Evolutionary conservation across 2,797 vertebrate genomes (phyloP), one percentile per base, ranked within the genome.

Genomic region (Rhinichthys osculus): DNA sequence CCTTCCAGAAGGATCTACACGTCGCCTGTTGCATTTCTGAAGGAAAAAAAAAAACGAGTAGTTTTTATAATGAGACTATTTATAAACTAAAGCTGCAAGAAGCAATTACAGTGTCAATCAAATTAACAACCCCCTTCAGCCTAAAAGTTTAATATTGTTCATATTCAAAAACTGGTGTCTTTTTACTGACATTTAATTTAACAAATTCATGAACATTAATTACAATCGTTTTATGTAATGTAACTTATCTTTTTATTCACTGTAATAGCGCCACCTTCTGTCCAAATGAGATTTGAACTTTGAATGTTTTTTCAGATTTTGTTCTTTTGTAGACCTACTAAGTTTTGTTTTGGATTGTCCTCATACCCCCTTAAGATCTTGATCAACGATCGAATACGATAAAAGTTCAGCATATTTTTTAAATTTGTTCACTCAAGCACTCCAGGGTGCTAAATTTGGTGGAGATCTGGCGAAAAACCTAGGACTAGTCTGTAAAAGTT

Each of bases 11-110:
- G 52, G 30, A 21, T 33, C 30, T 33, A 57, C 47, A 54, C 21
- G 5, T 27, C 1, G 23, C 80, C 80, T 81, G 80, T 81, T 70
- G 66, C 44, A 57, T 71, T 38, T 54, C 30, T 54, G 66, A 70
- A 54, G 23, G 14, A 0, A 38, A 69, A 66, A 21, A 16, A n/a
- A 30, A 66, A 27, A 16, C 7, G 4, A 40, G 50, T 19, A 10
- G 19, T 50, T 67, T 80, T 67, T 19, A 67, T 21, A 47, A 33
- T 81, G 11, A 35, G 62, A 11, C 44, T 5, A 8, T 33, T 35
- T 50, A 35, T 50, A 16, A 66, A 66, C 30, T 67, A 64, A 23
- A 16, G 30, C 42, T 14, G 59, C n/a, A 35, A 57, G 19, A 14
- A 57, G 19, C 3, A 38, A 38, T 23, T 50, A 16, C 47, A 16